Conservation (phyloP, 1,140 invertebrate species). For the Pseudomyrmex dendroicus region DNA sequence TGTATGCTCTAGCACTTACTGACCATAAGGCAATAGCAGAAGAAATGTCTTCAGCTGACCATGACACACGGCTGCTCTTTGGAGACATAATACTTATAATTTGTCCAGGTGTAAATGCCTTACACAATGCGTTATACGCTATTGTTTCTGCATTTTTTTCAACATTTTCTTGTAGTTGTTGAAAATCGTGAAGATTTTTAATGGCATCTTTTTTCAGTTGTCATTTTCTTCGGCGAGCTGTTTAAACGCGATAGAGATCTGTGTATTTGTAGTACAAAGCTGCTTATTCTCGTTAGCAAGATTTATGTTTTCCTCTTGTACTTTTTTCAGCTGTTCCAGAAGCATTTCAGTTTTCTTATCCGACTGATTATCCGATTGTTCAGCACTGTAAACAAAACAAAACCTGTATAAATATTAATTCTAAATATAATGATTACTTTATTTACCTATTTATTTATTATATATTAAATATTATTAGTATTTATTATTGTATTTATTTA, state of each 20-base stretch:
- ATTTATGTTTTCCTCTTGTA: not conserved
- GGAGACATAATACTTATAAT: constrained; percentile 3
- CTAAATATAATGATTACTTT: not conserved
- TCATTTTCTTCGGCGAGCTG: not conserved
- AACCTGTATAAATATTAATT: not conserved
- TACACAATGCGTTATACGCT: not conserved
- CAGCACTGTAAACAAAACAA: not conserved
- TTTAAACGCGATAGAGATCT: not conserved
- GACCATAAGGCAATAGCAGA: constrained; percentile 2
- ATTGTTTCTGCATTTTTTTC: not conserved
- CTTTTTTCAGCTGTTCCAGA: not conserved
- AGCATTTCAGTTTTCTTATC: not conserved
- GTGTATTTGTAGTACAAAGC: not conserved
- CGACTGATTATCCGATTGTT: not conserved
- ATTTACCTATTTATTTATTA: not conserved
- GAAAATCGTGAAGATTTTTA: not conserved
- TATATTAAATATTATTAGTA: no score
- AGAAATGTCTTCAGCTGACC: constrained; percentile 13
- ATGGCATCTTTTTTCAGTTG: not conserved
- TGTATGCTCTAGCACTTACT: not conserved
- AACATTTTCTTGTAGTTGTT: not conserved
- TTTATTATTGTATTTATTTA: no score
- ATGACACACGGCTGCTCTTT: not conserved
- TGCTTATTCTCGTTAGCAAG: not conserved
- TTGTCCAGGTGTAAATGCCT: not conserved